Base-by-base conservation (phyloP, 2,113 vertebrate genomes). In the Pao palembangensis region DNA sequence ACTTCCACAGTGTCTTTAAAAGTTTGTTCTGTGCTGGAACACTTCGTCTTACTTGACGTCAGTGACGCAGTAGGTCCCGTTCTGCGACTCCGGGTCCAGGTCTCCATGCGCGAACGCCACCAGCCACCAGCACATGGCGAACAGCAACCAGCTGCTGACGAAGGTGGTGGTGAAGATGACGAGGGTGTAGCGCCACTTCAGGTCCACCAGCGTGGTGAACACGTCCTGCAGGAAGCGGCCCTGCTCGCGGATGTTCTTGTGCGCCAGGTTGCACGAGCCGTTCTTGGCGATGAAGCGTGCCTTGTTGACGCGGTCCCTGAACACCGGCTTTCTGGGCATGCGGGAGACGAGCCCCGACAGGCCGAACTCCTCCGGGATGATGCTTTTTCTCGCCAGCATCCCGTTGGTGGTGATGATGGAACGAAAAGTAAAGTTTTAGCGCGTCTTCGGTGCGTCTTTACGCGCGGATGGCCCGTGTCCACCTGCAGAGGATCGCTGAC, bases 121-220 rank as follows among this genome's bases (percentile, higher is more conserved):
- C 58, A 98, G 87, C 97, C 97, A 98, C 97, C 97, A 98, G 85
- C 92, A 90, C 94, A 99, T 98, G 76, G 94, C 97, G 38, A 99
- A 99, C 58, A 99, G 93, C 60, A 99, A 88, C 96, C 96, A 99
- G 81, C 96, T 98, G 92, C 95, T 97, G 77, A 99, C 92, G 80
- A 98, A 99, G 42, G 94, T 95, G 85, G 96, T 98, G 64, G 96
- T 98, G 61, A 99, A 99, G 90, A 99, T 98, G 82, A 99, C 94
- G 70, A 99, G 80, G 0, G 97, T 98, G 88, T 98, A 97, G 70
- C 96, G 94, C 97, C 97, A 99, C 52, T 97, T 98, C 6, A 99
- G 92, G 85, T 99, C 97, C 73, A 99, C 96, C 76, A 99, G 82
- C 55, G 97, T 99, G 81, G 97, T 99, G 91, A 99, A 98, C 17